Percentiles rank a stretch among this genome's conserved stretches.
These are phyloP conservation scores for Achroia grisella DNA, from an alignment of 1,140 invertebrate species.

Conservation along the genomic window DNA sequence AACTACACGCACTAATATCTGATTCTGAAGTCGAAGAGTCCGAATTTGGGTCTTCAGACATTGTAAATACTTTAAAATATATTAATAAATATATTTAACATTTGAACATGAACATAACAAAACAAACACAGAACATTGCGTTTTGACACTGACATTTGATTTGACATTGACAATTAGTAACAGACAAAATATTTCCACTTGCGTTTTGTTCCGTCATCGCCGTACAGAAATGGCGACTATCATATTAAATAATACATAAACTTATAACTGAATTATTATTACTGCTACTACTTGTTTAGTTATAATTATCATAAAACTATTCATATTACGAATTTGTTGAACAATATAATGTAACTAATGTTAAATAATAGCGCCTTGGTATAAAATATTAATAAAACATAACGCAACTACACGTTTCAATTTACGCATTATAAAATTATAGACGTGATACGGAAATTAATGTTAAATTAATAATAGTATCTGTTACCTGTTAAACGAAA, in stretches of 20 bases:
- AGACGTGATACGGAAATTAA: no score
- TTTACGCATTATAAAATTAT: conserved; percentile 6
- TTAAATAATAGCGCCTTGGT: no score
- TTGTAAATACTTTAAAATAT: conserved; percentile 2
- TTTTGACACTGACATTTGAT: not conserved
- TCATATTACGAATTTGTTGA: not conserved
- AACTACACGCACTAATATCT: conserved; percentile 77
- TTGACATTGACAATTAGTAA: not conserved
- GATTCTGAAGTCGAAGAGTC: conserved; percentile 71
- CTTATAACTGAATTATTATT: not conserved
- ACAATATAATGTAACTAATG: no score
- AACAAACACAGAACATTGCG: no score
- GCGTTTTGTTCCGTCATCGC: not conserved
- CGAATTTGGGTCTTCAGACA: conserved; percentile 29
- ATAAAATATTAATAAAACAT: not conserved
- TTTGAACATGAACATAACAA: no score
- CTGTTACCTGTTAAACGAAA: no score
- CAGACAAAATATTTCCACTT: not conserved
- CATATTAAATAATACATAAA: not conserved
- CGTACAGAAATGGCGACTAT: not conserved
- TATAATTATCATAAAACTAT: no score
- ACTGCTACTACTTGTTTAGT: no score
- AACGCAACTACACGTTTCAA: conserved; percentile 5
- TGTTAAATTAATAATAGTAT: conserved; percentile 1
- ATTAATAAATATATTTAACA: no score